Evolutionary conservation across 2,113 vertebrate species (phyloP).

Genomic region (Okapia johnstoni): DNA sequence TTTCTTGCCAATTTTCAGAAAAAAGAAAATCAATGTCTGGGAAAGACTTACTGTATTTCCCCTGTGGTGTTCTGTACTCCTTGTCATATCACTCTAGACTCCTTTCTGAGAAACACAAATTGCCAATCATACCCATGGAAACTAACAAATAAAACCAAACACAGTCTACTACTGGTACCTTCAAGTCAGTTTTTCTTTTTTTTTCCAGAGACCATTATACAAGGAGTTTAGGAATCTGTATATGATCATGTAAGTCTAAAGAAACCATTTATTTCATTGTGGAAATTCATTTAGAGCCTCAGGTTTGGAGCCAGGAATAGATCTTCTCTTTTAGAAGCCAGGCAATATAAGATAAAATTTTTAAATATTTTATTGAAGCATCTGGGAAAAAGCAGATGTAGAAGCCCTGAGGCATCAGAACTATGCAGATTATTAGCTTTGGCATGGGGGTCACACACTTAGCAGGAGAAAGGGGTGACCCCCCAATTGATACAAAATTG

Average conservation of each 20-base stretch:
- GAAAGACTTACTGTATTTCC: neutral
- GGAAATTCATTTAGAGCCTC: neutral
- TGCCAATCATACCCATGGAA: neutral
- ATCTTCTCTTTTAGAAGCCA: neutral
- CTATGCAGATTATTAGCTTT: neutral
- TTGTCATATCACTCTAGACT: neutral
- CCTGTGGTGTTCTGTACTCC: neutral
- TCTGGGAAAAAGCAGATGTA: neutral
- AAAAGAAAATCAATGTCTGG: neutral
- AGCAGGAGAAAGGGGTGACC: neutral
- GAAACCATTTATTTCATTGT: neutral
- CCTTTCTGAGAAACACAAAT: conserved; percentile 9
- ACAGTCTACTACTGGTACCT: neutral
- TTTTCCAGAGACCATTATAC: neutral
- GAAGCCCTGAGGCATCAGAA: neutral
- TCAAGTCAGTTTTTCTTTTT: neutral
- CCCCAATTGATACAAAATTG: neutral
- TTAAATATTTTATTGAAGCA: neutral
- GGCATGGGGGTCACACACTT: neutral
- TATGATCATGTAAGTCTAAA: neutral
- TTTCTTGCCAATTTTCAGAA: neutral
- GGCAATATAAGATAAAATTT: neutral
- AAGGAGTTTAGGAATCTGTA: neutral
- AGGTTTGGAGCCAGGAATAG: neutral
- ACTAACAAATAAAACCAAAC: neutral